These are phyloP conservation scores for Electrophaes corylata DNA, from an alignment of 2,888 invertebrate species.

Conservation along the genomic window DNA sequence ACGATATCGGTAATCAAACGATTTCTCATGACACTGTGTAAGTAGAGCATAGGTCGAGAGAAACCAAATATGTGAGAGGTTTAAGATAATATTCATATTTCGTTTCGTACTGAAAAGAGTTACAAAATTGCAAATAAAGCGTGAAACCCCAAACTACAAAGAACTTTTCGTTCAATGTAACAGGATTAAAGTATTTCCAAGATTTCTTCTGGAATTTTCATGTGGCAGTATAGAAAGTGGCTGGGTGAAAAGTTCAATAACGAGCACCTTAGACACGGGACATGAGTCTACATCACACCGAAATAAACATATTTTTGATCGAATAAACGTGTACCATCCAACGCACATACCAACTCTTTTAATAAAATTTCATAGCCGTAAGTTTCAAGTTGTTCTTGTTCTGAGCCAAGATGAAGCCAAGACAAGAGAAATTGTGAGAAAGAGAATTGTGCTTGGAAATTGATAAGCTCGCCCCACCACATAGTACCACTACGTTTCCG, in stretches of 20 bases:
- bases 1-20: constrained; percentile 52
- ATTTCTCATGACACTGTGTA: constrained; percentile 53
- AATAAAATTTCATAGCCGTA: too few relatives aligned
- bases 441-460: too few relatives aligned
- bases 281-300: constrained; percentile 43
- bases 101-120: background rate
- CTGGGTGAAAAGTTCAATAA: constrained; percentile 57
- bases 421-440: too few relatives aligned
- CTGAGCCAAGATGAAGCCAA: too few relatives aligned
- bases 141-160: background rate
- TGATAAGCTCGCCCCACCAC: too few relatives aligned
- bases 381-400: too few relatives aligned
- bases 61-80: background rate
- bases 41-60: constrained; percentile 40
- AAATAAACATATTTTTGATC: constrained; percentile 1
- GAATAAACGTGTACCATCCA: too few relatives aligned
- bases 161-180: background rate
- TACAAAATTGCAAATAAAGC: background rate
- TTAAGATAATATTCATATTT: background rate
- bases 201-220: constrained; percentile 14
- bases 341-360: too few relatives aligned
- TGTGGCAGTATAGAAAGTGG: constrained; percentile 45
- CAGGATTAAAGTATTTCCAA: constrained; percentile 8
- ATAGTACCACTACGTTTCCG: too few relatives aligned
- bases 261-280: constrained; percentile 50